Evolutionary conservation across 2,113 vertebrate species (phyloP).

Genomic region (Halichoeres trimaculatus): DNA sequence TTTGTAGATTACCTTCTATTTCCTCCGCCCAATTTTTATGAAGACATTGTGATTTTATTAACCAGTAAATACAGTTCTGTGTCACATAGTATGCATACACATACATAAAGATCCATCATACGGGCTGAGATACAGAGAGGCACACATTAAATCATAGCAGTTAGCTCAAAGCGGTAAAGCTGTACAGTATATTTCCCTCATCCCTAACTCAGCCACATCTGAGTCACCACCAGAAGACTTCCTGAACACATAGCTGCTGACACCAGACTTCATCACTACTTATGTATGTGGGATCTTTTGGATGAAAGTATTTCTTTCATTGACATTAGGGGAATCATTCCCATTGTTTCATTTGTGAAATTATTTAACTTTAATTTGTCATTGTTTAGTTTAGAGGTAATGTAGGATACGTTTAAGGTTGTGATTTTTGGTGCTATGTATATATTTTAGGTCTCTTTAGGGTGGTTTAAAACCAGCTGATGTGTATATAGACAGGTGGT

Average conservation of each 20-base stretch:
- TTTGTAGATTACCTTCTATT: constrained; percentile 82
- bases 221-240: constrained; percentile 5
- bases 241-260: constrained; percentile 21
- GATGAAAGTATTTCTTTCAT: no score
- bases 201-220: constrained; percentile 14
- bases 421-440: no score
- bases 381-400: no score
- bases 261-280: constrained; percentile 26
- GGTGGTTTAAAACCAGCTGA: no score
- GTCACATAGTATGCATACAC: constrained; percentile 71
- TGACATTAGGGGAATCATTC: no score
- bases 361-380: no score
- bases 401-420: no score
- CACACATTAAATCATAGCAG: constrained; percentile 63
- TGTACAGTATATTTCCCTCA: constrained; percentile 30
- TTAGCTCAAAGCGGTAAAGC: constrained; percentile 59
- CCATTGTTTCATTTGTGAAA: no score
- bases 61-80: constrained; percentile 82
- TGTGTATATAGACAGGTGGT: no score
- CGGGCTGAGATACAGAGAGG: constrained; percentile 51
- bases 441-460: no score
- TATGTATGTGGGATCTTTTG: constrained; percentile 3
- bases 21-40: constrained; percentile 77
- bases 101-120: constrained; percentile 75
- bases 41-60: constrained; percentile 84